Evolutionary conservation across 2,888 invertebrate species (phyloP), one percentile per base, ranked within the genome.

Genomic region (Biston betularia): DNA sequence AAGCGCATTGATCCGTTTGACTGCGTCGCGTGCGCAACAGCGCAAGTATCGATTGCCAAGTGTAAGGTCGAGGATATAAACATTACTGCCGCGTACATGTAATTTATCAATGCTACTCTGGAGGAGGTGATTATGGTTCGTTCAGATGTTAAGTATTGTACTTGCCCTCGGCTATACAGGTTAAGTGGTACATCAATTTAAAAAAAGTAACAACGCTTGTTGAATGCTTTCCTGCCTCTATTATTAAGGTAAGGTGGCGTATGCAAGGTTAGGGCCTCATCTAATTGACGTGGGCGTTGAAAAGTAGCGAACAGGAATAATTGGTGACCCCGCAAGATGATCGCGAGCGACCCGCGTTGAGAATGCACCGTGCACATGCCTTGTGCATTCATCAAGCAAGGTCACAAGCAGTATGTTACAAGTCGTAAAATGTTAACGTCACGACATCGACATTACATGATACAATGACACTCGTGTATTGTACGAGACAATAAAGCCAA

Each of bases 221-320:
- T 68, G 68, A 59, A 68, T 65, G 65, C 71, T 70, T 70, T 67
- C 65, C 67, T 64, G 71, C 69, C 57, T 61, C 57, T 54, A 75
- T 70, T 69, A 71, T 45, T 46, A 53, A 61, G 56, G 45, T 69
- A 57, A 57, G 56, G 45, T 70, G 70, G 65, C 52, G 66, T 54
- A 38, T 69, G 56, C 67, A 68, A 71, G 74, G 73, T 73, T 65
- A 62, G 70, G 77, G 78, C 78, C 63, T 63, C 69, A 68, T 73
- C 67, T 83, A 84, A 88, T 84, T 82, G 75, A 66, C 61, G 88
- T 88, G 81, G 88, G 87, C 84, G 87, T 81, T 68, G 70, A 74
- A 83, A 85, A 83, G 74, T 75, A 64, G 70, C 80, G 80, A 81
- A 60, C 75, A 79, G 71, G 70, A 76, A 76, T 82, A 88, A 88